A percentile compares a stretch with the other conserved stretches of the same genome.
Conservation (phyloP, 2,888 invertebrate genomes). For the Macrophya alboannulata region DNA sequence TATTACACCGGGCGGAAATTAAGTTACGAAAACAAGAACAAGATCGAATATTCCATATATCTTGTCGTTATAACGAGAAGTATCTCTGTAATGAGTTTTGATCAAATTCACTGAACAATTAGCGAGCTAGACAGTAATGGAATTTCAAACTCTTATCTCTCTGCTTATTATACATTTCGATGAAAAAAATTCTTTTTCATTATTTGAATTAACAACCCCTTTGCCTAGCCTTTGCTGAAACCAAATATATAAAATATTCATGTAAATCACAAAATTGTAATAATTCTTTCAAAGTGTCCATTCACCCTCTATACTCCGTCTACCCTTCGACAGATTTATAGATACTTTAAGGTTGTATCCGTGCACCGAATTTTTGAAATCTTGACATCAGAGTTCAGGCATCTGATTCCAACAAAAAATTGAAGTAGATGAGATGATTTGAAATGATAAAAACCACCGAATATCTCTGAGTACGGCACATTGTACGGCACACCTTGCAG, state of each 20-base stretch:
- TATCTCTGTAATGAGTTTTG: background rate
- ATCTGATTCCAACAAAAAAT: background rate
- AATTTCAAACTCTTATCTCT: background rate
- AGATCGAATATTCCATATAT: background rate
- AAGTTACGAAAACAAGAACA: slow-evolving; percentile 11
- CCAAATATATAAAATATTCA: background rate
- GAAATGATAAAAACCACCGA: background rate
- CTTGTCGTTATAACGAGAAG: background rate
- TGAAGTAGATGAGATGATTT: background rate
- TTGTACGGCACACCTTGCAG: background rate
- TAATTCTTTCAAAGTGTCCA: no score
- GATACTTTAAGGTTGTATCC: background rate
- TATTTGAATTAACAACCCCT: background rate
- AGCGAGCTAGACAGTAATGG: background rate
- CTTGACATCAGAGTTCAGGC: background rate
- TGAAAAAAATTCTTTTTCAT: background rate
- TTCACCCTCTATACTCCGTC: no score
- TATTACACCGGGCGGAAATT: slow-evolving; percentile 8
- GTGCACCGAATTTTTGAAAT: background rate
- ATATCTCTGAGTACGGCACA: background rate
- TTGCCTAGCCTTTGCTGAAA: background rate
- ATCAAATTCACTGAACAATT: slow-evolving; percentile 1
- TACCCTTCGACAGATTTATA: background rate
- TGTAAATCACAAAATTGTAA: background rate
- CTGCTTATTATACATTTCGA: slow-evolving; percentile 4